Conservation (phyloP, 2,113 vertebrate genomes). For the Platichthys flesus region DNA sequence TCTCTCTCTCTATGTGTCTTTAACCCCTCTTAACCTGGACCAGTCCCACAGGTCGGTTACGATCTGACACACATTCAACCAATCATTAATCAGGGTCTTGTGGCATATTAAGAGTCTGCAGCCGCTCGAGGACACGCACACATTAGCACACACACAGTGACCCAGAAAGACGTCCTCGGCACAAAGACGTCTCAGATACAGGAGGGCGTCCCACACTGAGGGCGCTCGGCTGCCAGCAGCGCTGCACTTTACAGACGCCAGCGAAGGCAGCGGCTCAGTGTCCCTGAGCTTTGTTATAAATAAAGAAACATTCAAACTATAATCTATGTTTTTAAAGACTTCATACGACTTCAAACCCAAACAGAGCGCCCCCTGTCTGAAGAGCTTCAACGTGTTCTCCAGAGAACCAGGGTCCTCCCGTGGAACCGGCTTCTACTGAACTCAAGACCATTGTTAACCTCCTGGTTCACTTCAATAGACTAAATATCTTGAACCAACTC, state of each 20-base stretch:
- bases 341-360: background rate
- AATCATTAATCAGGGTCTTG: slow-evolving; percentile 68
- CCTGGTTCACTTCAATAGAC: no score
- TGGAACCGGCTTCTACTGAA: background rate
- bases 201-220: background rate
- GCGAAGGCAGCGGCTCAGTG: background rate
- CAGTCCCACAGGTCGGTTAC: slow-evolving; percentile 53
- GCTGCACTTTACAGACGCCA: slow-evolving; percentile 11
- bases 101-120: slow-evolving; percentile 62
- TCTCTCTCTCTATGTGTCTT: slow-evolving; percentile 4
- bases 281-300: background rate
- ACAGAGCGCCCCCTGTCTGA: no score
- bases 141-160: slow-evolving; percentile 40
- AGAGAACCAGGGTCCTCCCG: background rate
- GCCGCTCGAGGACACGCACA: slow-evolving; percentile 44
- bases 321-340: background rate
- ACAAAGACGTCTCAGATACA: slow-evolving; percentile 47
- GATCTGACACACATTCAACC: slow-evolving; percentile 67
- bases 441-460: no score
- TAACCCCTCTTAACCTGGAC: slow-evolving; percentile 50
- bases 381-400: background rate
- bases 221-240: no score
- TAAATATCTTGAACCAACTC: no score
- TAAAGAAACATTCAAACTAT: background rate
- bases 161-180: slow-evolving; percentile 61